These are phyloP conservation scores for Pheucticus melanocephalus DNA, from an alignment of 2,113 vertebrate species.

Conservation along the genomic window DNA sequence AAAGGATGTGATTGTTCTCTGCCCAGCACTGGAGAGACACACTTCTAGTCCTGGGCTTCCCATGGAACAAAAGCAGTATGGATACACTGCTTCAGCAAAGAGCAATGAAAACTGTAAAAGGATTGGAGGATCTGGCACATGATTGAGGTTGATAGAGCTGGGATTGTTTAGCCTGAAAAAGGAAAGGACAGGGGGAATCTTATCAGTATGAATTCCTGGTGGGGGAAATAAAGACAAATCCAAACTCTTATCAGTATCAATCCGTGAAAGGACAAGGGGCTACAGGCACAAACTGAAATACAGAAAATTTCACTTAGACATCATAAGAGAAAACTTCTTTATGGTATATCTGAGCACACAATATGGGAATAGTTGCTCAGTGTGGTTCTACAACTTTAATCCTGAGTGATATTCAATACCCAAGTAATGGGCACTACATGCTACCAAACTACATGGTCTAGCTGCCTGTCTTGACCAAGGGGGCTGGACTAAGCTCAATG, in stretches of 20 bases:
- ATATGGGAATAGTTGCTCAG: background rate
- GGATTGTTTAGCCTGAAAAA: background rate
- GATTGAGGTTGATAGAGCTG: background rate
- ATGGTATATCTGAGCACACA: background rate
- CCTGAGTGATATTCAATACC: background rate
- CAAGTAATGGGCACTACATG: background rate
- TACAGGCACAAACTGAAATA: background rate
- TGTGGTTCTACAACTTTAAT: background rate
- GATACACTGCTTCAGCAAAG: background rate
- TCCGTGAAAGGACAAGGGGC: background rate
- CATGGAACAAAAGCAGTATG: background rate
- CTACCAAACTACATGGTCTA: background rate
- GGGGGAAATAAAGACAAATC: background rate
- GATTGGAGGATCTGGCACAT: background rate
- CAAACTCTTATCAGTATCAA: background rate
- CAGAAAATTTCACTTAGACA: background rate
- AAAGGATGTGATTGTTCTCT: background rate
- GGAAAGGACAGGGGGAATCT: background rate
- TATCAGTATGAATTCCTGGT: background rate
- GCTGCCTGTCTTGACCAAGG: background rate
- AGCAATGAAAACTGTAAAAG: background rate
- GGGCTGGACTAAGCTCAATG: background rate
- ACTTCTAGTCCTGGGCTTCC: background rate
- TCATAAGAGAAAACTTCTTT: background rate
- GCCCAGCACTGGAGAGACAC: background rate